Evolutionary conservation across 2,113 vertebrate genomes (phyloP).

Genomic region (Myiozetetes cayanensis): DNA sequence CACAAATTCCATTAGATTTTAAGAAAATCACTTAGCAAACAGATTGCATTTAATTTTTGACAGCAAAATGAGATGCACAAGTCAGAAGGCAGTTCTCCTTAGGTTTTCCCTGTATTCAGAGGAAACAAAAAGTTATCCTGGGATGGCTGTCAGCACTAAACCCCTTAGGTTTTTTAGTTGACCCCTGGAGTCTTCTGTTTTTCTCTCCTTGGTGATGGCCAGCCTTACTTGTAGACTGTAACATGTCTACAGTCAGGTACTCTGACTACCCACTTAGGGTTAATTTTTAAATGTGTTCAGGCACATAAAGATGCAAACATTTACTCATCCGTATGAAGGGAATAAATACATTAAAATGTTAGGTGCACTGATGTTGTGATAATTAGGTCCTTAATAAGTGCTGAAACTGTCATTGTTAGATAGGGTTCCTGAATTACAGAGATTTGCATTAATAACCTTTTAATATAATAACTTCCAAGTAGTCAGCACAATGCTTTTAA

Average conservation of each 20-base stretch:
- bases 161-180: background rate
- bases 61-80: background rate
- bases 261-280: background rate
- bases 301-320: conserved; percentile 8
- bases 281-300: conserved; percentile 12
- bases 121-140: background rate
- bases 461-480: conserved; percentile 26
- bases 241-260: background rate
- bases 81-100: background rate
- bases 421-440: conserved; percentile 5
- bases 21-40: conserved; percentile 15
- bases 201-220: background rate
- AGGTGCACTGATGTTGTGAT: conserved; percentile 17
- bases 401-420: background rate
- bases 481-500: conserved; percentile 15
- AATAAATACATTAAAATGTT: conserved; percentile 43
- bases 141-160: background rate
- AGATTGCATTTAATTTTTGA: conserved; percentile 7
- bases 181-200: background rate
- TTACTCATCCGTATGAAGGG: background rate
- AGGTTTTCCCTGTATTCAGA: background rate
- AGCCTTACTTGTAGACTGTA: background rate
- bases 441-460: conserved; percentile 49
- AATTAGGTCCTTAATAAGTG: conserved; percentile 13
- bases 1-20: background rate